phyloP scores from a whole-genome alignment of 2,888 invertebrate genomes.

The Argynnis bischoffii region DNA sequence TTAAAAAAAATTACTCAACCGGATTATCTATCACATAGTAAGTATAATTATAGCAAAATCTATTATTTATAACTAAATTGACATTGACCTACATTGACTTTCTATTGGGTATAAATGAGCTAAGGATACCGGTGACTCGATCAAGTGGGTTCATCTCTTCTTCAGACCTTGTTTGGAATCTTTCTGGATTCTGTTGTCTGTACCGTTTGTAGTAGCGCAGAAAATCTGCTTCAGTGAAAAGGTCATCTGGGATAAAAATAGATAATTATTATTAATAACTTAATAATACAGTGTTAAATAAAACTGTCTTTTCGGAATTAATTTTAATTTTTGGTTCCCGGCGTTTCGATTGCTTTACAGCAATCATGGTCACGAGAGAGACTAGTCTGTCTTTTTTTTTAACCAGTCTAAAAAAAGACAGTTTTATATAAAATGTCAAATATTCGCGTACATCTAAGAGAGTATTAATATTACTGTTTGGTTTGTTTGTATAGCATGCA shows the following conservation, averaged over 20 bases:
- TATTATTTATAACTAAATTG: not conserved
- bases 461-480: no score
- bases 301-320: no score
- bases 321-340: no score
- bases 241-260: not conserved
- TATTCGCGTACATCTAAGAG: no score
- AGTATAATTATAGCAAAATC: not conserved
- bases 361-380: no score
- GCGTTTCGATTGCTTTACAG: no score
- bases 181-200: slow-evolving; percentile 19
- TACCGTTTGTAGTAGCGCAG: slow-evolving; percentile 20
- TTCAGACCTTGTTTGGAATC: slow-evolving; percentile 15
- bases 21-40: no score
- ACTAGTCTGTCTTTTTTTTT: no score
- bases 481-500: no score
- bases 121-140: slow-evolving; percentile 24
- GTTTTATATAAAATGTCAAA: no score
- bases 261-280: not conserved
- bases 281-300: not conserved
- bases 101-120: slow-evolving; percentile 16
- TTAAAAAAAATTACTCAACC: no score
- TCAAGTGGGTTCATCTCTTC: slow-evolving; percentile 17
- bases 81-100: slow-evolving; percentile 11
- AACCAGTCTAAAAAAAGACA: no score
- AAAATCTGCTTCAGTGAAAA: slow-evolving; percentile 19